Percentiles rank a stretch among this genome's conserved stretches.
These are phyloP conservation scores for Trissolcus japonicus DNA, from an alignment of 2,888 invertebrate species.

Conservation along the genomic window DNA sequence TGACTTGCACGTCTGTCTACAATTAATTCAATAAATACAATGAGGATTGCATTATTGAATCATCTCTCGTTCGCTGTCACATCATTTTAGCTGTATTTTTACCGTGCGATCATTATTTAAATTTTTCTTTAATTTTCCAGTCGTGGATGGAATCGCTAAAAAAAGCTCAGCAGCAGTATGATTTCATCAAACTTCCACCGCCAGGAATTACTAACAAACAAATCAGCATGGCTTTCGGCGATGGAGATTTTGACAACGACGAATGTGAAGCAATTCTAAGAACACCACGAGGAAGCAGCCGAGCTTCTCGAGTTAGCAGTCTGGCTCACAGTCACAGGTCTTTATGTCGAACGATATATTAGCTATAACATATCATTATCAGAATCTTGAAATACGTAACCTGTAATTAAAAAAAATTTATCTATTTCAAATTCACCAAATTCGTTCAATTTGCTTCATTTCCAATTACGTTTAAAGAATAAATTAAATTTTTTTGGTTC, in stretches of 20 bases:
- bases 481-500: too few relatives aligned
- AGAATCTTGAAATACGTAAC: too few relatives aligned
- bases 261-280: constrained; percentile 71
- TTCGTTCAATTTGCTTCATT: too few relatives aligned
- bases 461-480: too few relatives aligned
- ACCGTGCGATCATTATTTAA: not conserved
- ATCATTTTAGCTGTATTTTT: not conserved
- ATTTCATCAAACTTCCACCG: constrained; percentile 68
- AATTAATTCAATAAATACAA: not conserved
- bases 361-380: not conserved
- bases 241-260: constrained; percentile 72
- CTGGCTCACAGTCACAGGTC: constrained; percentile 85
- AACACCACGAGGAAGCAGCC: constrained; percentile 77
- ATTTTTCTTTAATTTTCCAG: constrained; percentile 55
- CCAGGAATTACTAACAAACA: constrained; percentile 68
- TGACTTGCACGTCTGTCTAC: not conserved
- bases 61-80: not conserved
- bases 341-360: constrained; percentile 23
- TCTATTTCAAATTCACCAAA: too few relatives aligned
- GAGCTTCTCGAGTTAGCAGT: constrained; percentile 83
- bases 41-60: not conserved
- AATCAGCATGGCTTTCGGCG: constrained; percentile 70
- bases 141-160: constrained; percentile 74
- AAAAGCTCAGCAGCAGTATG: constrained; percentile 73
- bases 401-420: too few relatives aligned